These are phyloP conservation scores for Oophaga pumilio DNA, from an alignment of 2,113 vertebrate genomes.

Conservation along the genomic window DNA sequence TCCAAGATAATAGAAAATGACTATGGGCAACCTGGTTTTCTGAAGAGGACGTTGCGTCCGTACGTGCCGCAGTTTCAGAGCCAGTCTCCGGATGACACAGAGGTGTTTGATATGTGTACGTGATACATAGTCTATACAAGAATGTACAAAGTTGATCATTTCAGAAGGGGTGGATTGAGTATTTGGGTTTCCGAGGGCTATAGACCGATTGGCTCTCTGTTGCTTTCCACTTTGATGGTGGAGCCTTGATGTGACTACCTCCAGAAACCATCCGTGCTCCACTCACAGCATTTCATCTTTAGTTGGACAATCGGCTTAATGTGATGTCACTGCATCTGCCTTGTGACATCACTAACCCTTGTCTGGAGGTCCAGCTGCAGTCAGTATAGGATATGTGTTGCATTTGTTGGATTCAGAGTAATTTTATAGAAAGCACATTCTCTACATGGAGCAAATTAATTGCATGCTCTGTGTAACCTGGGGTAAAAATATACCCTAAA, in stretches of 20 bases:
- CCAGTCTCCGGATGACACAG: constrained; percentile 62
- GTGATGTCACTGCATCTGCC: neutral
- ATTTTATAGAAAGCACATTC: neutral
- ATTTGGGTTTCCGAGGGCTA: neutral
- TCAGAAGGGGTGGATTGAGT: neutral
- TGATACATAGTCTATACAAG: constrained; percentile 9
- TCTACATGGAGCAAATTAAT: neutral
- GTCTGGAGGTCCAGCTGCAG: neutral
- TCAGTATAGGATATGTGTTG: neutral
- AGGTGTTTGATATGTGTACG: constrained; percentile 44
- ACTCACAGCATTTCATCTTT: neutral
- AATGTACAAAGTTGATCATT: neutral
- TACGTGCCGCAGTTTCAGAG: constrained; percentile 89
- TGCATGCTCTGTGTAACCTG: neutral
- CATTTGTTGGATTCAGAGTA: neutral
- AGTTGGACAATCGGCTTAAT: neutral
- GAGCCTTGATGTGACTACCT: neutral
- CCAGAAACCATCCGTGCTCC: neutral
- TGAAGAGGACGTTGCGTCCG: constrained; percentile 66
- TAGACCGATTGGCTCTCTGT: neutral
- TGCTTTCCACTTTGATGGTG: neutral
- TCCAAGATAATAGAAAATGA: constrained; percentile 61
- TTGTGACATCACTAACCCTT: neutral
- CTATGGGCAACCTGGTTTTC: constrained; percentile 46
- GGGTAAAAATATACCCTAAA: neutral